Base-by-base conservation (phyloP, 2,888 invertebrate genomes). In the Monochamus alternatus region DNA sequence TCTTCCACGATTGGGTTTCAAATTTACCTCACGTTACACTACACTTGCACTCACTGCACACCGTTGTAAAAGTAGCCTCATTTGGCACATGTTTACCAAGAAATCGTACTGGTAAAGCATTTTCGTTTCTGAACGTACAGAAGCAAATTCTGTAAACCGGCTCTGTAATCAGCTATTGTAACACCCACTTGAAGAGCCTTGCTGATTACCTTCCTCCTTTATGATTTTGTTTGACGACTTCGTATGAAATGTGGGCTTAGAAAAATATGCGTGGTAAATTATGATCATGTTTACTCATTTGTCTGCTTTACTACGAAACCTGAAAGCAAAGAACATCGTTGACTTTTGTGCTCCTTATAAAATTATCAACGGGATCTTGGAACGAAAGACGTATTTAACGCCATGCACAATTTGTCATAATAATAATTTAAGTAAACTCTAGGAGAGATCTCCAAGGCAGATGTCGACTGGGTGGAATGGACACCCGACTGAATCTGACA, bases 381-480 rank as follows among this genome's bases (percentile, higher is more conserved):
- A 43, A 67, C 32, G 60, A 73, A 73, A 74, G 62, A 77, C 64
- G 77, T 76, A 77, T 79, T 79, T 79, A 79, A 77, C 79, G 75
- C 79, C 73, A 76, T 73, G 73, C 44, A 76, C 77, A 78, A 78
- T 80, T 80, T 80, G 76, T 81, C 81, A 77, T 77, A 79, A 79
- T 65, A 75, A 79, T 79, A 78, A 79, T 78, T 79, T 76, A 68
- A 65, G 71, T 66, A 60, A 75, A 75, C 52, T 75, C 65, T 76
- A 73, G 70, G 72, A 64, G 66, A 72, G 69, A 72, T 73, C 76
- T 74, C 66, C 43, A 58, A 66, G 66, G 67, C 59, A 60, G 63
- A 52, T 63, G 63, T 9, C 31, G 62, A 22, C 43, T 63, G 63
- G 31, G 52, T 66, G 31, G 14, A 55, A 14, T 63, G 75, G 75